A percentile compares a stretch with the other conserved stretches of the same genome.
Evolutionary conservation across 2,797 vertebrate genomes (phyloP).

Genomic region (Clarias pachynema): DNA sequence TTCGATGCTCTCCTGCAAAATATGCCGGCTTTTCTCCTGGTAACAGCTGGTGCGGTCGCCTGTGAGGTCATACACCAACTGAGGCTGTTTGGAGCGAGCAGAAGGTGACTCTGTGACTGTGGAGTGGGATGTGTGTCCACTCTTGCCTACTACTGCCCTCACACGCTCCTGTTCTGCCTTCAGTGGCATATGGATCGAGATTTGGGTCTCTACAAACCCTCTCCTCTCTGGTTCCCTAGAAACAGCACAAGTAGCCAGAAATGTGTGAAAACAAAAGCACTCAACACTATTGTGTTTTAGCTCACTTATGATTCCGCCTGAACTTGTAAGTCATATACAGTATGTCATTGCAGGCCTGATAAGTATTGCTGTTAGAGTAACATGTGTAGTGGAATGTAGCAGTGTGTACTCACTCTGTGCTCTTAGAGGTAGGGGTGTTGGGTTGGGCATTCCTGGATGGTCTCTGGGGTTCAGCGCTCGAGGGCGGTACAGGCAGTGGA

Average conservation of each 20-base stretch:
- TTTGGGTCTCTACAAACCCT: conserved; percentile 78
- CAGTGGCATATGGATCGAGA: conserved; percentile 74
- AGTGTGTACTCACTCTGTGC: conserved; percentile 82
- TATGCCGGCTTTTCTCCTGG: conserved; percentile 92
- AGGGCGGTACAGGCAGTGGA: conserved; percentile 90
- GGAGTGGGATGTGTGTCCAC: conserved; percentile 75
- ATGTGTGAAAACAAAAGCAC: neutral
- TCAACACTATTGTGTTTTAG: neutral
- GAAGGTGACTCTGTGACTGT: conserved; percentile 54
- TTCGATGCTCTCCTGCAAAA: conserved; percentile 96
- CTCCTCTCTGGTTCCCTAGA: conserved; percentile 86
- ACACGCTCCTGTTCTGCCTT: conserved; percentile 84
- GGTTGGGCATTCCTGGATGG: conserved; percentile 84
- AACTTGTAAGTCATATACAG: neutral
- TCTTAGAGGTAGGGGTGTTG: conserved; percentile 86
- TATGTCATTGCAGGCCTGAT: neutral
- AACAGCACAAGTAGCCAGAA: conserved; percentile 18
- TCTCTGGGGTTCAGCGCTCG: conserved; percentile 90
- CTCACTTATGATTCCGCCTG: neutral
- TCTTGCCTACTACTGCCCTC: conserved; percentile 30
- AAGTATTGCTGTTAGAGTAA: neutral
- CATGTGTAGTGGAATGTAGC: conserved; percentile 3
- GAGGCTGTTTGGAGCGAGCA: conserved; percentile 72
- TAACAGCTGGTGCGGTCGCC: conserved; percentile 59
- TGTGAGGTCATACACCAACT: conserved; percentile 74